Percentiles rank a stretch among this genome's conserved stretches.
These are phyloP conservation scores for Rallus crepitans DNA, from an alignment of 2,797 vertebrate species.

Conservation along the genomic window DNA sequence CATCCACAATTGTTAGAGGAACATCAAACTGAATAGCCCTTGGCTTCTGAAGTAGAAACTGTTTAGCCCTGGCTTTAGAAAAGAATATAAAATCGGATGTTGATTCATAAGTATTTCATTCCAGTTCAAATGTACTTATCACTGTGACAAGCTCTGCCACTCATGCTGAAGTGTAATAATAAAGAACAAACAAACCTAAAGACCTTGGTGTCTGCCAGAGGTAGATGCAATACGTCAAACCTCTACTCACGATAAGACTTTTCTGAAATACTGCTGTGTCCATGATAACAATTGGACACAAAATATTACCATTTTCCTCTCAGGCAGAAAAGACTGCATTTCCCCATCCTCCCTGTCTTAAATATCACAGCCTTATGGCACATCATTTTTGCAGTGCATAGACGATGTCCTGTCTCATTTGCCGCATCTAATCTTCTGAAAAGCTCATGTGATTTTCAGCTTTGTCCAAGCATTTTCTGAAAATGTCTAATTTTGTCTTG, in stretches of 20 bases:
- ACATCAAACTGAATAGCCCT: constrained; percentile 10
- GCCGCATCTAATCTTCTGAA: constrained; percentile 47
- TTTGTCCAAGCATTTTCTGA: constrained; percentile 63
- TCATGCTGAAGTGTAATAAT: neutral
- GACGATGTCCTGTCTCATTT: neutral
- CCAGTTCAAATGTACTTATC: constrained; percentile 46
- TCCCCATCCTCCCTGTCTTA: neutral
- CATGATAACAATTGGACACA: neutral
- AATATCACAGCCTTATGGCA: neutral
- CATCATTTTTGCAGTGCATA: neutral
- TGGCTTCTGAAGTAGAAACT: constrained; percentile 20
- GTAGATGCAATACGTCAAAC: neutral
- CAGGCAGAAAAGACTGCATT: neutral
- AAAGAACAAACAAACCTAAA: neutral
- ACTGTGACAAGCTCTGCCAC: constrained; percentile 24
- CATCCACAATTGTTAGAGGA: neutral
- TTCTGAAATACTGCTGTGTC: neutral
- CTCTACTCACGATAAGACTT: neutral
- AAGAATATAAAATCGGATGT: neutral
- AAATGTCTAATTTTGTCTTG: constrained; percentile 61
- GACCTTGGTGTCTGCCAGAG: neutral
- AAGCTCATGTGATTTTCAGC: constrained; percentile 49
- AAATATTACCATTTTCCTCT: neutral
- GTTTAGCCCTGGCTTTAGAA: constrained; percentile 1
- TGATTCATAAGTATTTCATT: constrained; percentile 32